A percentile compares a stretch with the other conserved stretches of the same genome.
Conservation (phyloP, 2,797 vertebrate genomes). For the Telmatherina bonti region DNA sequence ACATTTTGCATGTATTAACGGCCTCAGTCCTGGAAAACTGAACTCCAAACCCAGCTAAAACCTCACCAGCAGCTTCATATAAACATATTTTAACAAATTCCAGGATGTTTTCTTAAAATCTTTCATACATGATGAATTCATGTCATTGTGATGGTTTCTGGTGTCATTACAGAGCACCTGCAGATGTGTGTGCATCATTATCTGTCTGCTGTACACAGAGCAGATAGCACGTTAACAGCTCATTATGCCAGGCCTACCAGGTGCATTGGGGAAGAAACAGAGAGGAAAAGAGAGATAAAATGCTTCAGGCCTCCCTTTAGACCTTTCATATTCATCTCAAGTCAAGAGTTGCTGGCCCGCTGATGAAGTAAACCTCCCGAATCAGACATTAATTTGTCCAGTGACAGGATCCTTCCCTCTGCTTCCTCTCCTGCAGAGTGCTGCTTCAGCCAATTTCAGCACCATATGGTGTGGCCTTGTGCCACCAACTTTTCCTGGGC, state of each 20-base stretch:
- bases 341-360: constrained; percentile 20
- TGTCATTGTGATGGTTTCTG: constrained; percentile 47
- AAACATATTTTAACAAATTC: constrained; percentile 44
- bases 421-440: constrained; percentile 34
- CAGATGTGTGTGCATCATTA: constrained; percentile 63
- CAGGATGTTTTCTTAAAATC: constrained; percentile 35
- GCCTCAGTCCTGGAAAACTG: too few species aligned
- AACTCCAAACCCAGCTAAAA: too few species aligned
- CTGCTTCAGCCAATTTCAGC: constrained; percentile 43
- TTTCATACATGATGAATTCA: constrained; percentile 65
- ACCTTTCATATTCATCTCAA: constrained; percentile 45
- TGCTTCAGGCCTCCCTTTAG: constrained; percentile 16
- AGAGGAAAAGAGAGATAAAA: constrained; percentile 18
- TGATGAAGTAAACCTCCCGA: constrained; percentile 37
- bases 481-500: constrained; percentile 55
- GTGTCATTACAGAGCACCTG: constrained; percentile 70
- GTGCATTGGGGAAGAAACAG: constrained; percentile 28
- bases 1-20: too few species aligned
- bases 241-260: constrained; percentile 75
- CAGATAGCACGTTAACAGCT: constrained; percentile 72
- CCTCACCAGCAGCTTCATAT: constrained; percentile 9
- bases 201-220: constrained; percentile 64
- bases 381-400: constrained; percentile 66
- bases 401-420: constrained; percentile 39
- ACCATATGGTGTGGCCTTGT: constrained; percentile 72